Evolutionary conservation across 2,113 vertebrate genomes (phyloP).

Genomic region (Amblyopsis rosae): DNA sequence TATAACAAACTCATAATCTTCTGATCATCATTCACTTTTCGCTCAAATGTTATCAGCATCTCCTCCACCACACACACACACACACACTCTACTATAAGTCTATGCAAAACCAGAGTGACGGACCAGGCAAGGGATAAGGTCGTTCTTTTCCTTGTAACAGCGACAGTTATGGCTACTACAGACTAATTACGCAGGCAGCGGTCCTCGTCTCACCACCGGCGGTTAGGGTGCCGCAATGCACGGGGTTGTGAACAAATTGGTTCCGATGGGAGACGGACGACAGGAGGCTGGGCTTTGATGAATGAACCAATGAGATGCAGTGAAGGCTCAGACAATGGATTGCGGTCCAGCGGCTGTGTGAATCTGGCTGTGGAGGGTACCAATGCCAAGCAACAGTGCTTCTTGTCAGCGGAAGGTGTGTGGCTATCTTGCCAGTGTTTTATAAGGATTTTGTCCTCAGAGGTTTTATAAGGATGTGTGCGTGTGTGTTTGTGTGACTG

Average conservation of each 20-base stretch:
- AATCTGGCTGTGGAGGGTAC: conserved; percentile 44
- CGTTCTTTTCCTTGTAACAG: conserved; percentile 60
- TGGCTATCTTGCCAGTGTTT: too few relatives aligned
- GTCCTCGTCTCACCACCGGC: conserved; percentile 51
- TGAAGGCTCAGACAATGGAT: conserved; percentile 37
- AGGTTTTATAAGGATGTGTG: background rate
- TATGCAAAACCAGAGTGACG: conserved; percentile 43
- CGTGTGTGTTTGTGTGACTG: background rate
- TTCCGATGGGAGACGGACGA: conserved; percentile 67
- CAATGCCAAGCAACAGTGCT: conserved; percentile 20
- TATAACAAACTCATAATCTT: conserved; percentile 62
- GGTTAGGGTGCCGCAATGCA: conserved; percentile 58
- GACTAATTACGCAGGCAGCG: conserved; percentile 66
- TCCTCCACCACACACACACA: conserved; percentile 35
- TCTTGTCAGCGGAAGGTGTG: background rate
- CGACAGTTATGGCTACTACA: conserved; percentile 58
- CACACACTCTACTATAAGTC: conserved; percentile 15
- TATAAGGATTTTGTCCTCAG: background rate
- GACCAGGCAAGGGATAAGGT: conserved; percentile 58
- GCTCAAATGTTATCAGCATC: conserved; percentile 45
- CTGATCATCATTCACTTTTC: conserved; percentile 60
- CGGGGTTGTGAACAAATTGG: conserved; percentile 73
- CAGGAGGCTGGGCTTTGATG: conserved; percentile 69
- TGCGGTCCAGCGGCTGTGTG: conserved; percentile 25
- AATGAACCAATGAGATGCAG: conserved; percentile 68